Base-by-base conservation (phyloP, 2,113 vertebrate species). In the Danio rerio region DNA sequence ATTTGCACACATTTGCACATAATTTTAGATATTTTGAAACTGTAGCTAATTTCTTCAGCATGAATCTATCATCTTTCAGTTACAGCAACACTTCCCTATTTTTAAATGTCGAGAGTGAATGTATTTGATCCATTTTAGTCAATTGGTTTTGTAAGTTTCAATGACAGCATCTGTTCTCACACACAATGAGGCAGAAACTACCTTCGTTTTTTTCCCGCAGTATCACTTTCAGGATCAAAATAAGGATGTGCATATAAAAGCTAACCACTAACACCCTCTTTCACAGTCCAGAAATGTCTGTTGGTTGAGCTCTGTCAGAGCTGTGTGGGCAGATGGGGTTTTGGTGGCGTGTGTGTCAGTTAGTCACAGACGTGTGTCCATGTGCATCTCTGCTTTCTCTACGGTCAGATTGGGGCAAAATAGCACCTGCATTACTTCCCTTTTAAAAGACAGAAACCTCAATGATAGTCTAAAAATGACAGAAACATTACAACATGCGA, bases 381-480 rank as follows among this genome's bases (percentile, higher is more conserved):
- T 71, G 66, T 53, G 11, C 47, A 56, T 70, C 42, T 40, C 20
- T n/a, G 15, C 12, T 61, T 49, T 55, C 13, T 21, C 15, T 59
- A 13, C 31, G 47, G 69, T 62, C 15, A 72, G 18, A 61, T 62
- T 59, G n/a, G 9, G 42, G 49, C 13, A 55, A 50, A 9, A 50
- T 4, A 72, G 47, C 79, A 81, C 68, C 68, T 81, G 79, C 58
- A 8, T 59, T 18, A 72, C 56, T 72, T 81, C 79, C 45, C 56
- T 61, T 81, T 72, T 11, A 61, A 59, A 9, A 3, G 2, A 20
- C 11, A 20, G 16, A 11, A 9, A 31, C 13, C 16, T 65, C 20
- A 16, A 9, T 63, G 75, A 21, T 31, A 20, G 47, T 40, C 15
- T 12, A 4, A 5, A 61, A 47, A 55, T 21, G 43, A 45, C 11